A percentile compares a stretch with the other conserved stretches of the same genome.
phyloP scores from a whole-genome alignment of 1,140 invertebrate genomes.

The Monochamus saltuarius region DNA sequence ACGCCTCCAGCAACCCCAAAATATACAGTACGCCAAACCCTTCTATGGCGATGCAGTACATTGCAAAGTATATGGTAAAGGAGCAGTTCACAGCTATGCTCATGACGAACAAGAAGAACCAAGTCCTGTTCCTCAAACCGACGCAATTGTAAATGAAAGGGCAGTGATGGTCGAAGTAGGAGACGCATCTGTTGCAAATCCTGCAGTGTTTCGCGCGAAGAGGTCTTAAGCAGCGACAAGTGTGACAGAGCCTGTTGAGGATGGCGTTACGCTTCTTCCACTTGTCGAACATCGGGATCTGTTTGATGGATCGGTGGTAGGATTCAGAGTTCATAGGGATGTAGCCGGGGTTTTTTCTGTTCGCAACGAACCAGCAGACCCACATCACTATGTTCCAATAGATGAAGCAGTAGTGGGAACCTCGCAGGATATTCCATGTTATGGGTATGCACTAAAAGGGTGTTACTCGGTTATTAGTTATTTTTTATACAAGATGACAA shows the following conservation, averaged over 20 bases:
- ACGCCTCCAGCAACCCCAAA: conserved; percentile 76
- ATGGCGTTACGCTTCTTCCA: conserved; percentile 85
- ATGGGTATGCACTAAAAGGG: conserved; percentile 66
- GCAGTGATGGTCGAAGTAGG: conserved; percentile 93
- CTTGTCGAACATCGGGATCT: conserved; percentile 87
- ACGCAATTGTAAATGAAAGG: conserved; percentile 95
- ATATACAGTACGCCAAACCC: conserved; percentile 82
- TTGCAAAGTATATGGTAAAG: conserved; percentile 84
- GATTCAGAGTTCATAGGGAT: conserved; percentile 85
- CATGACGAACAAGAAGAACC: conserved; percentile 88
- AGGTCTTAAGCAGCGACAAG: conserved; percentile 79
- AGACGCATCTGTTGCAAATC: conserved; percentile 88
- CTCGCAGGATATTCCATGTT: conserved; percentile 84
- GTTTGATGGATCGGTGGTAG: conserved; percentile 85
- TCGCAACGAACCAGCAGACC: conserved; percentile 87
- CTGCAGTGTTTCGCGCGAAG: conserved; percentile 85
- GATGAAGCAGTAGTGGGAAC: conserved; percentile 86
- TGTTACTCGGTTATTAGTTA: too few species aligned
- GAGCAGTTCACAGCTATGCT: conserved; percentile 83
- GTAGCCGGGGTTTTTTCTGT: conserved; percentile 85
- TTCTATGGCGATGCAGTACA: conserved; percentile 81
- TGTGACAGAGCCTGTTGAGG: conserved; percentile 84
- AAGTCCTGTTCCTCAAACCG: conserved; percentile 80
- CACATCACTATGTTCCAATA: conserved; percentile 90
- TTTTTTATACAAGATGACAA: too few species aligned